Base-by-base conservation (phyloP, 1,140 invertebrate genomes). In the Copidosoma floridanum region DNA sequence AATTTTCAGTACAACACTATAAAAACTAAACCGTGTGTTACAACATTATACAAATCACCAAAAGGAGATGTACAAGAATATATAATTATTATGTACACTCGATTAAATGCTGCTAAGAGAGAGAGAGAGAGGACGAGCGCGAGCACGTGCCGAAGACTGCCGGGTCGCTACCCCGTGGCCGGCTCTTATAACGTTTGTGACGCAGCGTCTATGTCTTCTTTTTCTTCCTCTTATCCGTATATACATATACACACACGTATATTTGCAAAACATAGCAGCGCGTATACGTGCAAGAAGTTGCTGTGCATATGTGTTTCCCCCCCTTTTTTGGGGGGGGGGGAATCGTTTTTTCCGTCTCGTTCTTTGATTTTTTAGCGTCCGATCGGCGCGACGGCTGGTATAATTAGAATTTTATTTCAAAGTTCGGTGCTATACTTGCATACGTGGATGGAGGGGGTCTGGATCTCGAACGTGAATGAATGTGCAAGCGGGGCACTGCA, bases 121-220 rank as follows among this genome's bases (percentile, higher is more conserved):
- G 8, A 21, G 40, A 43, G 18, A 10, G 21, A 43, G 10, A 21
- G 21, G 4, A 20, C 40, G n/a, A n/a, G n/a, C 57, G 35, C 51
- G 37, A 65, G 59, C 69, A 72, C 65, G 68, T 72, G 69, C 61
- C 35, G 57, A 63, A 71, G 64, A 70, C 65, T 69, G 63, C n/a
- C 54, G 61, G 64, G 66, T 72, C 62, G 71, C 63, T 68, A 71
- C 64, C 58, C 67, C 59, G 59, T 51, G 32, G 16, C 21, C 44
- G 44, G 60, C 63, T 70, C 66, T 70, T 72, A 72, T 65, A 62
- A n/a, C n/a, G n/a, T n/a, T n/a, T 40, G 24, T 14, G 23, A 37
- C 51, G 21, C 21, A 29, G 10, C n/a, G n/a, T 40, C 37, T 40
- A 5, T 11, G 14, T 11, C 37, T 40, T 18, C 11, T 21, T 46